Base-by-base conservation (phyloP, 2,888 invertebrate genomes). In the Epiblema foenella region DNA sequence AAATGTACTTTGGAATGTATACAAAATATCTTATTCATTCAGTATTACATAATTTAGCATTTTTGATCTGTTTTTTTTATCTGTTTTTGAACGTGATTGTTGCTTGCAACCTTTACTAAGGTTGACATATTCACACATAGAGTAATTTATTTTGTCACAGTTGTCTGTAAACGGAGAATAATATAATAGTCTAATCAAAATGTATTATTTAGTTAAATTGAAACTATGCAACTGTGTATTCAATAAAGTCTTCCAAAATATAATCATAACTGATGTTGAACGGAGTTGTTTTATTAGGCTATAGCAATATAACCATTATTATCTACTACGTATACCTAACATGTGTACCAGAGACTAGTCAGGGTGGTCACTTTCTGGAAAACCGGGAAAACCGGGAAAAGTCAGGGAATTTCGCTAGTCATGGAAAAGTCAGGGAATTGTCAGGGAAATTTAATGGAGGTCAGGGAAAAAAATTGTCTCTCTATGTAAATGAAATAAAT, bases 191-290 rank as follows among this genome's bases (percentile, higher is more conserved):
- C 17, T n/a, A 57, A 37, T 17, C n/a, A 17, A 51, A 18, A 10
- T 10, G 17, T 37, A 17, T 57, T 18, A 33, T 10, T 62, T 3
- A 49, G 11, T 24, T 10, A 49, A 62, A 17, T 29, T 17, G 2
- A 20, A 49, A 49, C 20, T 37, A 64, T 29, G 18, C 17, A 37
- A 51, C 33, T 15, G 37, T 63, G 39, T 64, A 54, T 20, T 54
- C 37, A 39, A 54, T n/a, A 18, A 63, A 52, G 64, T 64, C 64
- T 64, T 64, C 64, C 64, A 64, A 37, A 64, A 64, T 64, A 57
- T 57, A 52, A 51, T 17, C 39, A 64, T 64, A 39, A 54, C 39
- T 15, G 39, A 39, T 52, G 24, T 64, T 15, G 1, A 63, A 17
- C 51, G 11, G 29, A 37, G 52, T 29, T n/a, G n/a, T 73, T 72